Conservation (phyloP, 35 echinoderm and acorn worm species). For the Patiria miniata region DNA sequence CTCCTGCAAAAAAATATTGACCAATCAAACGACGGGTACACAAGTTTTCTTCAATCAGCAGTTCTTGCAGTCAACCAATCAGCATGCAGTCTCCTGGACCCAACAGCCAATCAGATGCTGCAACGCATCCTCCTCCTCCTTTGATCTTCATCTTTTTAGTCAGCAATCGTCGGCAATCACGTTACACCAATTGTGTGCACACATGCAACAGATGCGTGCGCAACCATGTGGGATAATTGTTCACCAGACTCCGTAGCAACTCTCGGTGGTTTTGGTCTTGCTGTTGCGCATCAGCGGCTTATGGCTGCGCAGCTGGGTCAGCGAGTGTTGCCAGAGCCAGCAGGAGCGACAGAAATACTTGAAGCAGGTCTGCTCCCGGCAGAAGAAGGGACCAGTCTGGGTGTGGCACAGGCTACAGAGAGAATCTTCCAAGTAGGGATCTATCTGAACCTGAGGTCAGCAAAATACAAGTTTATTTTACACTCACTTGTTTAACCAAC, state of each 20-base stretch:
- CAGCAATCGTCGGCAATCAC: constrained; percentile 7
- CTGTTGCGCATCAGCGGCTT: constrained; percentile 96
- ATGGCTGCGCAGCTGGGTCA: constrained; percentile 78
- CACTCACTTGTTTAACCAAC: too few relatives aligned
- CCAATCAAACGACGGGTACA: constrained; percentile 4
- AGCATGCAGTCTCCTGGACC: constrained; percentile 23
- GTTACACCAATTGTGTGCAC: not conserved
- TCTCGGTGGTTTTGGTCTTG: constrained; percentile 59
- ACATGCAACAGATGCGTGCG: not conserved
- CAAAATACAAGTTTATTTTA: too few relatives aligned
- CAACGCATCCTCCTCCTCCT: not conserved
- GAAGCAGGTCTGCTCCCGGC: constrained; percentile 91
- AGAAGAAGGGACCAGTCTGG: constrained; percentile 94
- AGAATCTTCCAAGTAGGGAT: constrained; percentile 95
- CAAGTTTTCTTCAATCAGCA: not conserved
- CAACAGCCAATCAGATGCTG: not conserved
- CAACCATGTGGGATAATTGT: not conserved
- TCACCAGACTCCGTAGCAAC: constrained; percentile 8
- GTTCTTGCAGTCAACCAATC: not conserved
- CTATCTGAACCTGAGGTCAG: constrained; percentile 83
- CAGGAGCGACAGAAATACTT: constrained; percentile 98
- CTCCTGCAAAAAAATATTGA: not conserved
- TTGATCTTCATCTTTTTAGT: not conserved
- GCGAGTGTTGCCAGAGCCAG: constrained; percentile 98
- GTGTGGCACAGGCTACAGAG: constrained; percentile 89